Percentiles rank a stretch among this genome's conserved stretches.
Evolutionary conservation across 2,797 vertebrate species (phyloP).

Genomic region (Acanthornis magna): DNA sequence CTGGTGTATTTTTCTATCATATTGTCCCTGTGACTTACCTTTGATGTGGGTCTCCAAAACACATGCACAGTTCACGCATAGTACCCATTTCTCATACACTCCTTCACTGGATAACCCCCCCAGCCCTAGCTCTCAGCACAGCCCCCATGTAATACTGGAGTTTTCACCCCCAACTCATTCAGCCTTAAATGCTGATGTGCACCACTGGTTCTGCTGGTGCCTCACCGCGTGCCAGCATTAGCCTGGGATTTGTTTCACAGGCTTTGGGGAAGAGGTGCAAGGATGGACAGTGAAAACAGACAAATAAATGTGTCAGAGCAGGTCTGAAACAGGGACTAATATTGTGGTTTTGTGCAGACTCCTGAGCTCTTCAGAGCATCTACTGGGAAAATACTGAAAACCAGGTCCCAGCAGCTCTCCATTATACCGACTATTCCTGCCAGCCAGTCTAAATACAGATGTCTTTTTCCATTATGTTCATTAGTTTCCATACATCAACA

Average conservation of each 20-base stretch:
- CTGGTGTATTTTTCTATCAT: not conserved
- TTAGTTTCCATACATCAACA: not conserved
- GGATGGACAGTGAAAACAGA: not conserved
- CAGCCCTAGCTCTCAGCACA: not conserved
- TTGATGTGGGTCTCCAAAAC: not conserved
- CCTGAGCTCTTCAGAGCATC: not conserved
- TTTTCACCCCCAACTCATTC: not conserved
- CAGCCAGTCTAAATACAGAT: not conserved
- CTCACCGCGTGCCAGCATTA: accelerated
- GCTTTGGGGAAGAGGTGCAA: not conserved
- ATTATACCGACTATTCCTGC: not conserved
- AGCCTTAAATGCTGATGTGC: accelerated
- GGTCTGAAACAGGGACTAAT: not conserved
- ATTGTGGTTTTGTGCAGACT: not conserved
- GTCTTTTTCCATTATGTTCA: not conserved
- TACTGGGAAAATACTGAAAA: not conserved
- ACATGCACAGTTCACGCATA: accelerated
- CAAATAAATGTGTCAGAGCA: not conserved
- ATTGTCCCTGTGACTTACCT: not conserved
- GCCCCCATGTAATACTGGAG: accelerated
- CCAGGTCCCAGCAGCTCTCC: not conserved
- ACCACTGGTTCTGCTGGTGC: not conserved
- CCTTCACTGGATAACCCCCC: not conserved
- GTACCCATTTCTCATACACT: not conserved
- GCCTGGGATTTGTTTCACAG: not conserved